These are phyloP conservation scores for Dromaius novaehollandiae DNA, from an alignment of 2,113 vertebrate genomes.

Conservation along the genomic window DNA sequence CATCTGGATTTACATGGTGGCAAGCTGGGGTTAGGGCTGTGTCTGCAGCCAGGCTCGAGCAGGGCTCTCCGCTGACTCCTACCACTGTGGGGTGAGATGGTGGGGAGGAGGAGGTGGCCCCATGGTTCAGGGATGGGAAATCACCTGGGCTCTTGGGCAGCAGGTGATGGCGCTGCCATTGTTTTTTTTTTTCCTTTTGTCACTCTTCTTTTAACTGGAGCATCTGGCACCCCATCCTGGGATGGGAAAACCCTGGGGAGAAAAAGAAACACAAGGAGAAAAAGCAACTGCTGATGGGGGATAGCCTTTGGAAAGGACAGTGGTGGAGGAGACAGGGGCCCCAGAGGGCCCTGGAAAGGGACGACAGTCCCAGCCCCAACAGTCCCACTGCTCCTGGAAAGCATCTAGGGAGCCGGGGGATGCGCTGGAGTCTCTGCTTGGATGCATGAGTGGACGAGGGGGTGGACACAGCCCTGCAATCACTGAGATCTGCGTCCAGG, in stretches of 20 bases:
- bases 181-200: background rate
- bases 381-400: background rate
- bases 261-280: fast-evolving
- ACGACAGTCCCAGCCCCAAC: too few relatives aligned
- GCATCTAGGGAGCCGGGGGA: too few relatives aligned
- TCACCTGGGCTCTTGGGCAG: background rate
- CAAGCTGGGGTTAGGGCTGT: background rate
- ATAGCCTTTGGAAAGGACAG: background rate
- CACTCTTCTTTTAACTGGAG: background rate
- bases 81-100: too few relatives aligned
- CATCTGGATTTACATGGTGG: too few relatives aligned
- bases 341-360: background rate
- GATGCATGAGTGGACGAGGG: background rate
- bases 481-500: background rate
- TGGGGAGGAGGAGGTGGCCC: background rate
- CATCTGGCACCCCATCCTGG: background rate
- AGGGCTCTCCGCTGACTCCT: background rate
- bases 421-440: background rate
- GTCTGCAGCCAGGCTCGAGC: too few relatives aligned
- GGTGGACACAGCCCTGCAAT: background rate
- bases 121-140: background rate
- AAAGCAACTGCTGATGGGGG: background rate
- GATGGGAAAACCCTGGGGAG: background rate
- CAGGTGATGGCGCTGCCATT: too few relatives aligned
- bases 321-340: background rate